Base-by-base conservation (phyloP, 1,140 invertebrate genomes). In the Portunus trituberculatus region DNA sequence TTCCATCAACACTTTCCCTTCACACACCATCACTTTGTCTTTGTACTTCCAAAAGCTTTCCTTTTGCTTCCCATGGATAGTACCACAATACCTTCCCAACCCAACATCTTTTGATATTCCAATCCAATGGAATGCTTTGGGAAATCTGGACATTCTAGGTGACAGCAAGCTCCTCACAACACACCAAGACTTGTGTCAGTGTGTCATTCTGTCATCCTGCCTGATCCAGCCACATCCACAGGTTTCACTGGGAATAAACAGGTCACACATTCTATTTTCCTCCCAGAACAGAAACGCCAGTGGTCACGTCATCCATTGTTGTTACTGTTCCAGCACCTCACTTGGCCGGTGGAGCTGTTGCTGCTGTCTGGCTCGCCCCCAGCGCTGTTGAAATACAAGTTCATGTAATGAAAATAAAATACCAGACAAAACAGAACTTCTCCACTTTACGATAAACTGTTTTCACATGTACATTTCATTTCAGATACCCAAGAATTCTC, bases 271-370 rank as follows among this genome's bases (percentile, higher is more conserved):
- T 83, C 92, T 16, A 4, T 46, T 32, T 76, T 45, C 31, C 32
- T 82, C 82, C 92, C 39, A 20, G 25, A 12, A 31, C 8, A 46
- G 39, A 89, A 25, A 29, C 28, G 29, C 94, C 39, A 67, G 84
- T 31, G 48, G 83, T 39, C 32, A 91, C 45, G 94, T 92, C 93
- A 94, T 91, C 83, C 76, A 76, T 52, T 91, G 83, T 92, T 92
- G 90, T 46, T n/a, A 45, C 91, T 92, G 84, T 92, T 92, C 48
- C 32, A 48, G 89, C 82, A 87, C 90, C 59, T 95, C 94, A 95
- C 31, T 95, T 95, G 94, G 94, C 32, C 88, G 94, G 91, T 87
- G 94, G 94, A 48, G 84, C 83, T 46, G 94, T 14, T 32, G 88
- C 83, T 82, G 94, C 29, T 32, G 94, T 92, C 94, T 87, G 91